phyloP scores from a whole-genome alignment of 2,888 invertebrate species.

The Anthophora plumipes region DNA sequence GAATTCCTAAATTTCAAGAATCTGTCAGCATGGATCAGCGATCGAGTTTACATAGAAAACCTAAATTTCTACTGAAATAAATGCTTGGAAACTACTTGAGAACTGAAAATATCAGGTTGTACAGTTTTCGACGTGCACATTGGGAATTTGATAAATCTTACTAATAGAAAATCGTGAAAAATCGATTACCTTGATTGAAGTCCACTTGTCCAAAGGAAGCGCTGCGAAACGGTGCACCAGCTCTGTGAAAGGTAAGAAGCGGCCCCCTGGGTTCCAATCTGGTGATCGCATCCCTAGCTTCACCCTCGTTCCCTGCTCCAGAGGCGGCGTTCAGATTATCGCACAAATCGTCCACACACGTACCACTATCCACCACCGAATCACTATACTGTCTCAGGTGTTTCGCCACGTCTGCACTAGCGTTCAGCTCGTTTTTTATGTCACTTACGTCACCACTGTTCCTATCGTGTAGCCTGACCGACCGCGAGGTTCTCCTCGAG shows the following conservation, averaged over 20 bases:
- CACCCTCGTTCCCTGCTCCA: conserved; percentile 71
- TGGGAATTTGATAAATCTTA: too few relatives aligned
- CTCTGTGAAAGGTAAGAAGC: conserved; percentile 75
- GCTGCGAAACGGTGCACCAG: conserved; percentile 89
- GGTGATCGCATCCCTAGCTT: conserved; percentile 79
- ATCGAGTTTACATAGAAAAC: background rate
- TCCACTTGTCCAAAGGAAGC: conserved; percentile 96
- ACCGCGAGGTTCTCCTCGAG: conserved; percentile 58
- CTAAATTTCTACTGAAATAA: background rate
- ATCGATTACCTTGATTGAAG: conserved; percentile 84
- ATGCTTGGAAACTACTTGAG: background rate
- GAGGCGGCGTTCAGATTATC: conserved; percentile 58
- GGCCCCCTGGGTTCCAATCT: conserved; percentile 79
- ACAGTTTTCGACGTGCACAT: background rate
- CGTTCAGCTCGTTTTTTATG: conserved; percentile 62
- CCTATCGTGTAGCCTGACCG: conserved; percentile 65
- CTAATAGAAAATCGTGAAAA: background rate
- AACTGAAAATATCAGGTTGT: background rate
- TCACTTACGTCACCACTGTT: conserved; percentile 73
- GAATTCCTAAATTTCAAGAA: too few relatives aligned
- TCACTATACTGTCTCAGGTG: conserved; percentile 81
- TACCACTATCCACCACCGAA: conserved; percentile 77
- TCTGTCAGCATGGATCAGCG: too few relatives aligned
- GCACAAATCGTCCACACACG: conserved; percentile 71
- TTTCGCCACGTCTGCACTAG: conserved; percentile 64